Conservation (phyloP, 2,113 vertebrate genomes). For the Trogon surrucura region DNA sequence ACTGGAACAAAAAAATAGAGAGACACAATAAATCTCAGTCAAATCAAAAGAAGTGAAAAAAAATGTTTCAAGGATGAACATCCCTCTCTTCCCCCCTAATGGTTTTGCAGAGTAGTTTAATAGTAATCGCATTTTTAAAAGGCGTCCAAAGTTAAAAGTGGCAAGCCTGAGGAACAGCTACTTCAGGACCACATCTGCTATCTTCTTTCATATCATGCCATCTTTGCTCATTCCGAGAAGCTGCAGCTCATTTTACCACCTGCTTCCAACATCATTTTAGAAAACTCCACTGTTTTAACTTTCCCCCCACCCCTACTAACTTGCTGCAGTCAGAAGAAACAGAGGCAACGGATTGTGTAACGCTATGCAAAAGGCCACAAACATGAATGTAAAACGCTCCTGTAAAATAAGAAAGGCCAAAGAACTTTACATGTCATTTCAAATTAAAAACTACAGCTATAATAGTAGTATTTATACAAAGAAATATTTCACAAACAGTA, state of each 20-base stretch:
- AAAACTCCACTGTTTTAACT: neutral
- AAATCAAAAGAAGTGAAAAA: neutral
- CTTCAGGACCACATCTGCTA: neutral
- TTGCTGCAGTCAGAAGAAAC: neutral
- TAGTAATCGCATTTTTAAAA: neutral
- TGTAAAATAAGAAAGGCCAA: neutral
- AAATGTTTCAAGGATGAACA: neutral
- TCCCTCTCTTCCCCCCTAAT: no score
- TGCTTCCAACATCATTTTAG: neutral
- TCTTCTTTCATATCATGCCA: neutral
- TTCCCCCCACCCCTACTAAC: neutral
- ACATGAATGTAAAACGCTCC: neutral
- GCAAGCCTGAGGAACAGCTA: neutral
- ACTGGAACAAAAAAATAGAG: slow-evolving; percentile 78
- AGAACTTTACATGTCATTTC: neutral
- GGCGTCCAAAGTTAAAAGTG: neutral
- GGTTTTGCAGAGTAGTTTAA: neutral
- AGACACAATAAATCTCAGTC: neutral
- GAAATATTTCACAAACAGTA: neutral
- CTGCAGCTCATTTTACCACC: neutral
- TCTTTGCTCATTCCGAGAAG: neutral
- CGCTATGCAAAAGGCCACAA: neutral
- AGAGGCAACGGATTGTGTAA: neutral
- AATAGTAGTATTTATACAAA: neutral
- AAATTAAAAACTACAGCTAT: neutral